Base-by-base conservation (phyloP, 2,888 invertebrate species). In the Amphipyra berbera region DNA sequence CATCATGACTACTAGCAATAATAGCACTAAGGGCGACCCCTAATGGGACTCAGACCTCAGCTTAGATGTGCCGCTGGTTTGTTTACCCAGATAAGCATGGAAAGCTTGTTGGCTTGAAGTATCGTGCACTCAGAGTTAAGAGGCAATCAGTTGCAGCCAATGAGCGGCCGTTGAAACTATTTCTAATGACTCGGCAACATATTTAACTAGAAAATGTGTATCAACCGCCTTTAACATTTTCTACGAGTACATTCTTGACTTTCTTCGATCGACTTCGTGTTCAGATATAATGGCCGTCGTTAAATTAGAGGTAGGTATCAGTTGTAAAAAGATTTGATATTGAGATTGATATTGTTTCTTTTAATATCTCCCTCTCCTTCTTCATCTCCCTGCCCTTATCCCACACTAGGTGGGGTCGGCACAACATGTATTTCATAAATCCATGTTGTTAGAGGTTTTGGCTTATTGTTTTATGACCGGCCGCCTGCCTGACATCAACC, bases 141-240 rank as follows among this genome's bases (percentile, higher is more conserved):
- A 12, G 27, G 6, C 44, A n/a, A 6, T n/a, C 45, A 12, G 14
- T 10, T 8, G 8, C 30, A 14, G 14, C 47, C 9, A 10, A 6
- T 47, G 9, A 13, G 14, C 46, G 0, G 33, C 14, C 6, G 33
- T 1, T 7, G 33, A 9, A 9, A 12, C 47, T n/a, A 12, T 14
- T 13, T 46, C 12, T 38, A 10, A 46, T 55, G 40, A 55, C 57
- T 46, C 2, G 15, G 40, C 46, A 14, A 54, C 10, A n/a, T 41
- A 14, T 41, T 46, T 38, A 33, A 38, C 52, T 44, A 44, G 14
- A 58, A 48, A n/a, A 50, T 30, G 37, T 27, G 21, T 12, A 30
- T 7, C n/a, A 45, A 15, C 21, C 27, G 14, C 30, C 37, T 30
- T 9, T 6, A 14, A 46, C 3, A 13, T 33, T 47, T 47, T 47